Conservation (phyloP, 2,113 vertebrate genomes). For the Damaliscus lunatus region DNA sequence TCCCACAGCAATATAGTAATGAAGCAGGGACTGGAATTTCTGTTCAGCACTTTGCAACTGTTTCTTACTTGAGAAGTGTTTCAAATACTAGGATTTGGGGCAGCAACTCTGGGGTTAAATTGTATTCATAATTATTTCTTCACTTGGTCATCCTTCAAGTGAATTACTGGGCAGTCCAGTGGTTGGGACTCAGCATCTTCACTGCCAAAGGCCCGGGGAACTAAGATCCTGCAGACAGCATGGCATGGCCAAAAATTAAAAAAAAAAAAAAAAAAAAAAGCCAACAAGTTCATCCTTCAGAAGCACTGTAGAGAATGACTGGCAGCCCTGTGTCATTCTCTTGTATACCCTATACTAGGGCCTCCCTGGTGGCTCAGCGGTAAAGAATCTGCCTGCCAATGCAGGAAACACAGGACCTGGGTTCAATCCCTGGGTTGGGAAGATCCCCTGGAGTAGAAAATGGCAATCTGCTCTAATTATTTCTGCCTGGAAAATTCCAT, state of each 20-base stretch:
- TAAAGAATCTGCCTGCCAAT: background rate
- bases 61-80: background rate
- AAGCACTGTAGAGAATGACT: background rate
- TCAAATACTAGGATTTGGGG: background rate
- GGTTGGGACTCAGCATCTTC: background rate
- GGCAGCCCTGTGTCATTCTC: background rate
- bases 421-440: background rate
- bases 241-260: background rate
- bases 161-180: background rate
- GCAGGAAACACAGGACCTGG: background rate
- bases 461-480: background rate
- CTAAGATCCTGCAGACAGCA: background rate
- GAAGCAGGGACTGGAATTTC: background rate
- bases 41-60: background rate
- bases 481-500: background rate
- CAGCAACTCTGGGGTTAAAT: background rate
- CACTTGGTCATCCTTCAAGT: background rate
- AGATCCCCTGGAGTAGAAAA: background rate
- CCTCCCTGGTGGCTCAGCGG: background rate
- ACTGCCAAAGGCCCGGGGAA: background rate
- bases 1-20: background rate
- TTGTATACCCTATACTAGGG: background rate
- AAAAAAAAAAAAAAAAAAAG: background rate
- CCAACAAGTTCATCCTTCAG: background rate
- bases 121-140: background rate